These are phyloP conservation scores for Zaprionus nigranus DNA, from an alignment of 1,140 invertebrate species.

Conservation along the genomic window DNA sequence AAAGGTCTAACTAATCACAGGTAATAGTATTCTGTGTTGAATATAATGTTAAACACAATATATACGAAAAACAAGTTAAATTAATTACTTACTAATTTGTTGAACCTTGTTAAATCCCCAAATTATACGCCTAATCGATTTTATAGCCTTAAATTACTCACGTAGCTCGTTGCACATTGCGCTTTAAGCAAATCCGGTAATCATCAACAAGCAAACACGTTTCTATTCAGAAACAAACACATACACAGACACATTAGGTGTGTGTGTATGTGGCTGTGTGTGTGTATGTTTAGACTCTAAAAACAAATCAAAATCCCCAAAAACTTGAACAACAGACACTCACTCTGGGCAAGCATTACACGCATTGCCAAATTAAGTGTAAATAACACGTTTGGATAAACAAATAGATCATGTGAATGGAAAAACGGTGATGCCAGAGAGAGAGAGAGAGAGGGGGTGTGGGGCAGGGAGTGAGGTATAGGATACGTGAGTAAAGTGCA, in stretches of 20 bases:
- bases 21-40: no score
- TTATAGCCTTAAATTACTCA: background rate
- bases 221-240: constrained; percentile 7
- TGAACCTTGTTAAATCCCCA: background rate
- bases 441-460: background rate
- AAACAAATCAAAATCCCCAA: constrained; percentile 46
- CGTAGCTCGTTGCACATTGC: background rate
- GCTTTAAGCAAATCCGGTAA: no score
- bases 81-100: background rate
- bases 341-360: constrained; percentile 36
- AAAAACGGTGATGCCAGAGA: constrained; percentile 46
- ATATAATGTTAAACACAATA: no score
- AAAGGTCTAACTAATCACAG: no score
- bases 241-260: constrained; percentile 4
- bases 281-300: constrained; percentile 29
- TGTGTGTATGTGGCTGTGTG: background rate
- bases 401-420: constrained; percentile 60
- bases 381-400: constrained; percentile 76
- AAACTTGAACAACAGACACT: background rate
- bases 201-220: constrained; percentile 5
- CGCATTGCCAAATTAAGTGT: constrained; percentile 77
- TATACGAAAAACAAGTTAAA: no score
- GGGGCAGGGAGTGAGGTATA: no score
- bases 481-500: constrained; percentile 56
- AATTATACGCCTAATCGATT: background rate